phyloP scores from a whole-genome alignment of 1,140 invertebrate genomes.

The Spodoptera frugiperda region DNA sequence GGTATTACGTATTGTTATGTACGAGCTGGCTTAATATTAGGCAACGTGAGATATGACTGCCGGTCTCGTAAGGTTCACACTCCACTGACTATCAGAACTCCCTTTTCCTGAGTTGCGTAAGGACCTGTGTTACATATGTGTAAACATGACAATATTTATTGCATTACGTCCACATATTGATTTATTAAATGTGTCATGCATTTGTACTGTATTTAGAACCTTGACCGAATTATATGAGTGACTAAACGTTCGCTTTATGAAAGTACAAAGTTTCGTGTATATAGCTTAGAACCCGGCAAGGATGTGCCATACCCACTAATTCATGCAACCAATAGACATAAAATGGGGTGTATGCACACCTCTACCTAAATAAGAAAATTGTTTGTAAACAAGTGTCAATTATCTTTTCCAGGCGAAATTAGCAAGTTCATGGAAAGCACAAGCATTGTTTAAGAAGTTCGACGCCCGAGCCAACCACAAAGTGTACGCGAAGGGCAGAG shows the following conservation, averaged over 20 bases:
- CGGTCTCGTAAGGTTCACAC: constrained; percentile 9
- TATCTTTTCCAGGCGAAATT: constrained; percentile 87
- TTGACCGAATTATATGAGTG: no score
- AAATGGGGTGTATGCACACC: no score
- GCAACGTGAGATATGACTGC: constrained; percentile 7
- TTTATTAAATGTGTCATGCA: neutral
- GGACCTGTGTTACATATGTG: neutral
- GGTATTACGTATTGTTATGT: neutral
- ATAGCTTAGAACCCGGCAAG: no score
- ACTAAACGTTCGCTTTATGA: no score
- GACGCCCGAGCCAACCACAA: constrained; percentile 97
- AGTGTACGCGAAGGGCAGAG: constrained; percentile 95
- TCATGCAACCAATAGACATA: no score
- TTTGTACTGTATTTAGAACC: no score
- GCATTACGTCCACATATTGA: no score
- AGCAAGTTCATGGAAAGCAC: constrained; percentile 96
- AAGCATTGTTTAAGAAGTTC: constrained; percentile 98
- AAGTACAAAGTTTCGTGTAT: no score
- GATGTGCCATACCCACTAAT: no score
- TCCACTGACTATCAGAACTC: constrained; percentile 13
- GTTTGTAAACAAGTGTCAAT: neutral
- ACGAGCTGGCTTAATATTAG: constrained; percentile 4
- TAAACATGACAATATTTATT: constrained; percentile 7
- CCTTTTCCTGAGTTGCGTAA: constrained; percentile 25
- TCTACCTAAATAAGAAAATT: neutral